Evolutionary conservation across 2,888 invertebrate genomes (phyloP).

Genomic region (Hofmannophila pseudospretella): DNA sequence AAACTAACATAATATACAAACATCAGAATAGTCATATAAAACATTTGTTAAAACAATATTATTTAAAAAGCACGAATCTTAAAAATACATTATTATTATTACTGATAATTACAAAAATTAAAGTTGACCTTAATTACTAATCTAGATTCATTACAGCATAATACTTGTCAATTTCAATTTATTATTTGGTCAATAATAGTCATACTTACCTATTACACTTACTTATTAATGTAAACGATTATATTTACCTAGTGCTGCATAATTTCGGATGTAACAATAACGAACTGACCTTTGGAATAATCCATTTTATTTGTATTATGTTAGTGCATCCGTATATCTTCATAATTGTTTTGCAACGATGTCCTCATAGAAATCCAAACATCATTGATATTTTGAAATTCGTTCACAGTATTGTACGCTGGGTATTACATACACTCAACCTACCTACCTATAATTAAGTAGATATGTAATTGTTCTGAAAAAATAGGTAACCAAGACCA

Average conservation of each 20-base stretch:
- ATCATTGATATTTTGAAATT: slow-evolving; percentile 4
- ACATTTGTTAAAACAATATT: neutral
- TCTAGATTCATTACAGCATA: slow-evolving; percentile 26
- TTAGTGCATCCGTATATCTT: neutral
- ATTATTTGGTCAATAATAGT: slow-evolving; percentile 18
- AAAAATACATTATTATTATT: slow-evolving; percentile 7
- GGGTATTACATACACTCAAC: neutral
- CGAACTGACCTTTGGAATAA: too few species aligned
- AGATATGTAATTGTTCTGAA: too few species aligned
- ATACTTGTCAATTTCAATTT: slow-evolving; percentile 28
- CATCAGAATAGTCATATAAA: slow-evolving; percentile 2
- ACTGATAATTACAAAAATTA: slow-evolving; percentile 23
- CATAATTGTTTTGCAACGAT: slow-evolving; percentile 3
- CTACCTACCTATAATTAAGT: too few species aligned
- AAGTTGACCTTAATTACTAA: slow-evolving; percentile 13
- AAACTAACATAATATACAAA: slow-evolving; percentile 6
- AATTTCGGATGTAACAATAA: too few species aligned
- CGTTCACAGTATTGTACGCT: neutral
- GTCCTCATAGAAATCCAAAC: slow-evolving; percentile 3
- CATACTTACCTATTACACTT: neutral
- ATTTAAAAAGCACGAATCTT: neutral
- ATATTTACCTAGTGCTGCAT: too few species aligned
- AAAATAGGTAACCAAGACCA: too few species aligned
- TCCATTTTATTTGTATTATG: neutral
- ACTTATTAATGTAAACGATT: neutral